Evolutionary conservation across 1,140 invertebrate species (phyloP), one percentile per base, ranked within the genome.

Genomic region (Papilio aristodemus): DNA sequence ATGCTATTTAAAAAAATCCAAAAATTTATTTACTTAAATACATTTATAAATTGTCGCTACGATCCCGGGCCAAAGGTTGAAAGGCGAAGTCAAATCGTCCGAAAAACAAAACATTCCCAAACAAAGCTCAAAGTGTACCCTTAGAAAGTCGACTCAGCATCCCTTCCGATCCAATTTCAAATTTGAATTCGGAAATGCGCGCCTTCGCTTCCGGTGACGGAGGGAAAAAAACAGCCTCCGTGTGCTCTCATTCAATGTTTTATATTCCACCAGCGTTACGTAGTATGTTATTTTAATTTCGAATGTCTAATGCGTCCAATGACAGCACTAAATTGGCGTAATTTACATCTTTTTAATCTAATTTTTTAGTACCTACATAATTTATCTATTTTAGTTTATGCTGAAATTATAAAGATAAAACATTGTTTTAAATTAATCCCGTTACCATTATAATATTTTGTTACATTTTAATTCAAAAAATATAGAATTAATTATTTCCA

Each of bases 121-220:
- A 66, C 22, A 66, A 66, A 46, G 13, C 41, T 43, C 38, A 22
- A 64, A 27, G 58, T 71, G 39, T 67, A 62, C 67, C 37, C 70
- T 50, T 58, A 32, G 66, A 62, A 59, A 66, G 70, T 74, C 59
- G 66, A 71, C 71, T 77, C 79, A 77, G 74, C 75, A 74, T 74
- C 76, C 78, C 73, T 76, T 36, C 19, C 76, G 76, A 79, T 77
- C 75, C 77, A 79, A 79, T 79, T 77, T 74, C 76, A 78, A 82
- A 82, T 82, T 82, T 82, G 80, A 82, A 82, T 80, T 79, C 76
- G 74, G 67, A 75, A 72, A 75, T 71, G 73, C 63, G 72, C 59
- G 39, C 69, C 67, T 78, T 76, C 72, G 69, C 63, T 81, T 78
- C 73, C 77, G 75, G 73, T 69, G 41, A 32, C 54, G 66, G 69